A percentile compares a stretch with the other conserved stretches of the same genome.
Evolutionary conservation across 2,888 invertebrate species (phyloP).

Genomic region (Eristalinus aeneus): DNA sequence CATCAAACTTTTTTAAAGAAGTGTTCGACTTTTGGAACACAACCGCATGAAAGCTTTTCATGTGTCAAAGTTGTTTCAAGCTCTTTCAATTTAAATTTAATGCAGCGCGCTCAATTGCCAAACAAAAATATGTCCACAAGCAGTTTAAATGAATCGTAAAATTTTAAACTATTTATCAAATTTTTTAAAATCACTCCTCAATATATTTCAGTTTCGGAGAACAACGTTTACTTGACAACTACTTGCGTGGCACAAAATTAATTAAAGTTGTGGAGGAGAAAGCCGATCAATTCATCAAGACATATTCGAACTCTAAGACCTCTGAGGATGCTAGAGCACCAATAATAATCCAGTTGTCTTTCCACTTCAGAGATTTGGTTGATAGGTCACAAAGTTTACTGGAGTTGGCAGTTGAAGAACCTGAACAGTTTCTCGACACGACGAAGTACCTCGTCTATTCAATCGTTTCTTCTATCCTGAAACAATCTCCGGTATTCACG

Average conservation of each 20-base stretch:
- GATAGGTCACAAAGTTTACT: constrained; percentile 71
- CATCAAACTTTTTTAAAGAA: no score
- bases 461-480: constrained; percentile 73
- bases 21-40: not conserved
- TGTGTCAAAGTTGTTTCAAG: not conserved
- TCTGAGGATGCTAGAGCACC: constrained; percentile 76
- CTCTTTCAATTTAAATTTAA: not conserved
- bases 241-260: constrained; percentile 73
- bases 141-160: constrained; percentile 33
- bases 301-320: constrained; percentile 71
- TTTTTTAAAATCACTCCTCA: not conserved
- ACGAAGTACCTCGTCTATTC: constrained; percentile 75
- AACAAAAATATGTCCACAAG: constrained; percentile 23
- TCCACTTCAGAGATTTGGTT: constrained; percentile 74
- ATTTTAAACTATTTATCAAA: not conserved
- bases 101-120: not conserved
- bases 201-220: constrained; percentile 74
- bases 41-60: not conserved
- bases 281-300: constrained; percentile 72
- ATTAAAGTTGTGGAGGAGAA: constrained; percentile 74
- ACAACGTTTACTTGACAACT: constrained; percentile 75
- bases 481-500: constrained; percentile 35
- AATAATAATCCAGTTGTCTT: constrained; percentile 73
- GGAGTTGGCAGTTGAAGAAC: constrained; percentile 75
- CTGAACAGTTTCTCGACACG: constrained; percentile 75